Evolutionary conservation across 2,888 invertebrate species (phyloP), one percentile per base, ranked within the genome.

Genomic region (Acanthosepion pharaonis): DNA sequence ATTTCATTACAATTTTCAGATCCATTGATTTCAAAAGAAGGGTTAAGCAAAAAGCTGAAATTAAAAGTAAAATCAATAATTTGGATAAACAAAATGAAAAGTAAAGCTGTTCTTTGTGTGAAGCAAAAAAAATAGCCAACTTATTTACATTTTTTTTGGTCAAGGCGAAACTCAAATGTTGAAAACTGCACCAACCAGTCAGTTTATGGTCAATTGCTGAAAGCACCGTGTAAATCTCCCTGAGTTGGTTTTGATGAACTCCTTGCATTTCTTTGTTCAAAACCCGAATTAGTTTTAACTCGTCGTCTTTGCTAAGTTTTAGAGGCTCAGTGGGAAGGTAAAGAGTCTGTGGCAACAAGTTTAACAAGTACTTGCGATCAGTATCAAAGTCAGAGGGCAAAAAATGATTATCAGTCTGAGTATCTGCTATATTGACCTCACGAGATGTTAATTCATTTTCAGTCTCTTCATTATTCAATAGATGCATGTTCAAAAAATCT

Each of bases 161-260:
- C 18, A 96, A 94, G 49, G 95, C 95, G 94, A 95, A 95, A 93
- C 95, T 95, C 78, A 97, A 95, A 78, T 96, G 95, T 92, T 96
- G 95, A 91, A 96, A 96, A 78, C 95, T 95, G 91, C 96, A 96
- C 95, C 95, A 96, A 4, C 97, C 96, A 49, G 95, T 95, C 53
- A 96, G 95, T 49, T 96, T 96, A 59, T 95, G 95, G 95, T 97
- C 96, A 94, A 96, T 96, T 23, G 95, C 95, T 48, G 96, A 95
- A 94, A 97, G 96, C 94, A 96, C 96, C 51, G 96, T 93, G 95
- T 97, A 97, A 0, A 96, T 95, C 59, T 97, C 96, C 94, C 96
- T 95, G 91, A 97, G 95, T 92, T 95, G 95, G 49, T 95, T 94
- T 0, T 96, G 95, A 93, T 96, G 95, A 49, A 96, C 95, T 18